A percentile compares a stretch with the other conserved stretches of the same genome.
Evolutionary conservation across 2,113 vertebrate genomes (phyloP).

Genomic region (Petrocephalus zakoni): DNA sequence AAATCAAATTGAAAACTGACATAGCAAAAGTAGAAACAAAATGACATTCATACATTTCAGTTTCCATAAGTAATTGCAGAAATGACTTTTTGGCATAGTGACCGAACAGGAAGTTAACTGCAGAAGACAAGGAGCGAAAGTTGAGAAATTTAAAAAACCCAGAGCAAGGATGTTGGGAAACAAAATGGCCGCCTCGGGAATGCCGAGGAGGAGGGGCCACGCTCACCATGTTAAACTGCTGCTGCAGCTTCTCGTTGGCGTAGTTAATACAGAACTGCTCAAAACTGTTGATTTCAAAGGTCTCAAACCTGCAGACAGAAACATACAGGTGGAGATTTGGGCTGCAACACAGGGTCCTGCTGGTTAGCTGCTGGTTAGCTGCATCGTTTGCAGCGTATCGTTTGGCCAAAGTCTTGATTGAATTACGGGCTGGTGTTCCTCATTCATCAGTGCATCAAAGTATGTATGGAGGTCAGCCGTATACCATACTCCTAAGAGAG

Average conservation of each 20-base stretch:
- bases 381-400: too few species aligned
- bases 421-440: too few species aligned
- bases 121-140: not conserved
- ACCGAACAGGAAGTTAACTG: not conserved
- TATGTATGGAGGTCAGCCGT: not conserved
- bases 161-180: not conserved
- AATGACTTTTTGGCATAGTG: not conserved
- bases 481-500: not conserved
- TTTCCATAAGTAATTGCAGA: not conserved
- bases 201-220: not conserved
- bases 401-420: too few species aligned
- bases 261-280: constrained; percentile 99
- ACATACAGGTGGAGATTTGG: not conserved
- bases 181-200: too few species aligned
- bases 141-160: not conserved
- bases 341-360: too few species aligned
- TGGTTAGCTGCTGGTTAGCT: too few species aligned
- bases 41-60: not conserved
- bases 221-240: constrained; percentile 96
- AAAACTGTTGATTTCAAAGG: constrained; percentile 96
- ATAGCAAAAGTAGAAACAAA: not conserved
- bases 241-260: constrained; percentile 96
- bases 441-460: not conserved
- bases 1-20: not conserved
- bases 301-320: constrained; percentile 80